Evolutionary conservation across 2,797 vertebrate genomes (phyloP).

Genomic region (Erethizon dorsatum): DNA sequence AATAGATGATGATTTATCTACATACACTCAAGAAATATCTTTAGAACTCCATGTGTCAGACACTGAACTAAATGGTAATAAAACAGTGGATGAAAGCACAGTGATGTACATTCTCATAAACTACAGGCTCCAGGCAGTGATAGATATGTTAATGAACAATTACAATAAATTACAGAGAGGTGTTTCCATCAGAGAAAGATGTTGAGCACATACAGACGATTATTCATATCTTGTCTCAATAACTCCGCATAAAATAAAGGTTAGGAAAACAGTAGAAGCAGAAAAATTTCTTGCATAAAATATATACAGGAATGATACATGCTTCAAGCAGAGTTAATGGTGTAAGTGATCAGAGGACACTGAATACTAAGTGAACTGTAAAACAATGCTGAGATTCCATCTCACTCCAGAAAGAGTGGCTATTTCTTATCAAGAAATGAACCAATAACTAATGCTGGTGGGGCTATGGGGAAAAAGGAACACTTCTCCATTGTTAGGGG

Average conservation of each 20-base stretch:
- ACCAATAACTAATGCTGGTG: neutral
- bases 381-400: neutral
- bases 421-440: neutral
- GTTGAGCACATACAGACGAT: neutral
- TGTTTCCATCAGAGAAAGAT: constrained; percentile 19
- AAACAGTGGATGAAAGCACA: neutral
- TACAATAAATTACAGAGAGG: neutral
- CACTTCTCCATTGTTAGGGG: neutral
- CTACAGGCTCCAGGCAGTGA: neutral
- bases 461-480: neutral
- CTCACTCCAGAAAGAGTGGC: neutral
- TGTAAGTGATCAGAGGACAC: neutral
- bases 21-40: neutral
- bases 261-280: neutral
- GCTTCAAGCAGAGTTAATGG: neutral
- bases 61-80: neutral
- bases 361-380: no score
- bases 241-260: neutral
- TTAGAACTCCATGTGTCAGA: neutral
- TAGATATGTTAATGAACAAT: no score
- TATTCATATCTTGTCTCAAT: neutral
- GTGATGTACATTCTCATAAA: neutral
- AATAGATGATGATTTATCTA: neutral
- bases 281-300: neutral
- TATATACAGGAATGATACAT: neutral